A percentile compares a stretch with the other conserved stretches of the same genome.
These are phyloP conservation scores for Megalops cyprinoides DNA, from an alignment of 2,797 vertebrate genomes.

Conservation along the genomic window DNA sequence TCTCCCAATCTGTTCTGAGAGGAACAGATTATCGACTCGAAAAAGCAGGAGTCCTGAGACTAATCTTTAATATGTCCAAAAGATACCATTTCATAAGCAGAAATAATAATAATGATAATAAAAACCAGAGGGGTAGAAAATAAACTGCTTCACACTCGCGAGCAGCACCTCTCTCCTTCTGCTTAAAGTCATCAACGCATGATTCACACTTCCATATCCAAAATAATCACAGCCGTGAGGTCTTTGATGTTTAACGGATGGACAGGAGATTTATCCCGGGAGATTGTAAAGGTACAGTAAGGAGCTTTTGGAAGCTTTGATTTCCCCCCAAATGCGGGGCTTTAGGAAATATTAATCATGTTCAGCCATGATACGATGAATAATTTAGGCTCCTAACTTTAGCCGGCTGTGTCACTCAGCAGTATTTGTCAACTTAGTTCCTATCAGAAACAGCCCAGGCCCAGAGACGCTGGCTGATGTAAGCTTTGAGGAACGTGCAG, in stretches of 20 bases:
- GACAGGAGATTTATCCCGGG: slow-evolving; percentile 42
- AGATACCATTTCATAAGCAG: not conserved
- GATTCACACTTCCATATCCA: not conserved
- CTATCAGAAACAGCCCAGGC: slow-evolving; percentile 35
- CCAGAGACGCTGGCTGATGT: slow-evolving; percentile 18
- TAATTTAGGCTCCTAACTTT: slow-evolving; percentile 41
- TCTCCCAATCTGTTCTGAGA: slow-evolving; percentile 17
- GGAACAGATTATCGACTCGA: slow-evolving; percentile 21
- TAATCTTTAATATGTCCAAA: slow-evolving; percentile 24
- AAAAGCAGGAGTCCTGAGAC: not conserved
- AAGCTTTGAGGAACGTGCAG: slow-evolving; percentile 11
- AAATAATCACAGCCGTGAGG: not conserved
- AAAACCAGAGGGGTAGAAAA: not conserved
- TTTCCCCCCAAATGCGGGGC: slow-evolving; percentile 34
- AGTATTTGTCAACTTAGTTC: slow-evolving; percentile 39
- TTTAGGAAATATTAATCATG: slow-evolving; percentile 46
- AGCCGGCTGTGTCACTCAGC: slow-evolving; percentile 34
- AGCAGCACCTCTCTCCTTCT: not conserved
- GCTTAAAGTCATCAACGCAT: not conserved
- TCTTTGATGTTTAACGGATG: slow-evolving; percentile 28
- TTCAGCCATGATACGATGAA: slow-evolving; percentile 44
- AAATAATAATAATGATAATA: no score
- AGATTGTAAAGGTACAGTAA: slow-evolving; percentile 46
- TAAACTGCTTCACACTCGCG: not conserved
- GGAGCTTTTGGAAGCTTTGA: slow-evolving; percentile 50